Conservation (phyloP, 2,113 vertebrate genomes). For the Telmatochromis sp. region DNA sequence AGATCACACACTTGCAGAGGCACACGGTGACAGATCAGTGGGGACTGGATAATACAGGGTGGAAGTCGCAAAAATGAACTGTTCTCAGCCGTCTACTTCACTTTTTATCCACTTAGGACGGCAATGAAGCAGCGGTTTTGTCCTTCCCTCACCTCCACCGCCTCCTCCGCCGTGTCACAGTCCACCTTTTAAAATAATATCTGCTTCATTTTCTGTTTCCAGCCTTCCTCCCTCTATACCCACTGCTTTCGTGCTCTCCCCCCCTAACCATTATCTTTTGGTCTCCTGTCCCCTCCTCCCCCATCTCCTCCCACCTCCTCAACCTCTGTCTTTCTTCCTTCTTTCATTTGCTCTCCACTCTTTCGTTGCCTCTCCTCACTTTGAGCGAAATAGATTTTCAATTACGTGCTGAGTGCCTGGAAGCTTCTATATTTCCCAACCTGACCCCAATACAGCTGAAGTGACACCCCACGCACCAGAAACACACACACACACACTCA, state of each 20-base stretch:
- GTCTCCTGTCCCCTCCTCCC: not conserved
- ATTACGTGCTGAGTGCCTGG: constrained; percentile 69
- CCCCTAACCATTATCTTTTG: constrained; percentile 43
- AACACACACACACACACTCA: constrained; percentile 9
- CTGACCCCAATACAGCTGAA: constrained; percentile 67
- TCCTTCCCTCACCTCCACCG: constrained; percentile 40
- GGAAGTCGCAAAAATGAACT: constrained; percentile 51
- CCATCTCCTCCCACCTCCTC: not conserved
- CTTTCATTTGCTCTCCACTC: constrained; percentile 66
- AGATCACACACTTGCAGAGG: not conserved
- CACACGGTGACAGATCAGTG: constrained; percentile 29
- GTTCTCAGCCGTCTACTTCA: constrained; percentile 34
- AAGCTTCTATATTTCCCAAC: constrained; percentile 68
- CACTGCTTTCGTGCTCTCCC: not conserved
- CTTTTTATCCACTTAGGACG: constrained; percentile 56
- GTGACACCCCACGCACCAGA: constrained; percentile 52
- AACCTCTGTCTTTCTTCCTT: constrained; percentile 33
- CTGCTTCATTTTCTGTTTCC: constrained; percentile 18
- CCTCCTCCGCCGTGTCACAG: constrained; percentile 19
- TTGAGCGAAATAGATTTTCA: constrained; percentile 72
- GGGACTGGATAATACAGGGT: constrained; percentile 9
- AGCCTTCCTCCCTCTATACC: constrained; percentile 6
- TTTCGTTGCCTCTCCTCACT: constrained; percentile 61
- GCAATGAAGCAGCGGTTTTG: not conserved
- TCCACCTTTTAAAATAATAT: constrained; percentile 44